Base-by-base conservation (phyloP, 2,888 invertebrate genomes). In the Diarsia mendica region DNA sequence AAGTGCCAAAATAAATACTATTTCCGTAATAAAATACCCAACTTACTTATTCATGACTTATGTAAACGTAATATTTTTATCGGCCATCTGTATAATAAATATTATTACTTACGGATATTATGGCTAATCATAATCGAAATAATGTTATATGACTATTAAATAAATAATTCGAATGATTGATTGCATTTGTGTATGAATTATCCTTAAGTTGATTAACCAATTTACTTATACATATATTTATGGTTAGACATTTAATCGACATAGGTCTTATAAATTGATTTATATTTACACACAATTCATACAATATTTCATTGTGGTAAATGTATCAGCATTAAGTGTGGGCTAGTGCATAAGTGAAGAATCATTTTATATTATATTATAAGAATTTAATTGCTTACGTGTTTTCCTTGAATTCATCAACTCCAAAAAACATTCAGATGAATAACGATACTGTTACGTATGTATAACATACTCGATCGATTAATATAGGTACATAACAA, bases 11-110 rank as follows among this genome's bases (percentile, higher is more conserved):
- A 86, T 73, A 84, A 82, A 79, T 72, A 72, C 46, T 75, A 83
- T 85, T 88, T 90, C 87, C 87, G 85, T 67, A 86, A 85, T 82
- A 81, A 46, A 77, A 85, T 68, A 83, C 68, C 75, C 71, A 75
- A 84, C 66, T 72, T 75, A 63, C 44, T 48, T 72, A 77, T 80
- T 74, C 48, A 76, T 60, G 39, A 46, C 39, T 18, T 75, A 61
- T 18, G 13, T 49, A 66, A 13, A 77, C 28, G 33, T 66, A 63
- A 63, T 48, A 61, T 49, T 51, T 48, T 51, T 76, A 76, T 39
- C n/a, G n/a, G 66, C 20, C 8, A 39, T 81, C 18, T 64, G 23
- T 63, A 51, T 49, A 58, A 65, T 65, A 60, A 61, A 69, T 66
- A 58, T 61, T 53, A 60, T 64, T 63, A 83, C 23, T 64, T 63